These are phyloP conservation scores for Polydrusus pterygomalis DNA, from an alignment of 2,888 invertebrate species.

Conservation along the genomic window DNA sequence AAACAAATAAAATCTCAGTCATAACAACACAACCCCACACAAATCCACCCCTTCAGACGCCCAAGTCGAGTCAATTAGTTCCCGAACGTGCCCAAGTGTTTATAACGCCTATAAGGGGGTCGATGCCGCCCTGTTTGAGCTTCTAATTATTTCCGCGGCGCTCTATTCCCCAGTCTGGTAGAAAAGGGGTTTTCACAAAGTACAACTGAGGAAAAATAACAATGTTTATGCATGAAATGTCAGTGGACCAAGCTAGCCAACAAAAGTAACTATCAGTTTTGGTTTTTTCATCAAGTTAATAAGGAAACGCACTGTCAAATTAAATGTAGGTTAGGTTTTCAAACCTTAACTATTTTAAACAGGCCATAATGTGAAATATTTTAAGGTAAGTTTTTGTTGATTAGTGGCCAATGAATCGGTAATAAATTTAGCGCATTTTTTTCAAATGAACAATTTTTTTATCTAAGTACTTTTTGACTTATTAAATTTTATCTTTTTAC, in stretches of 20 bases:
- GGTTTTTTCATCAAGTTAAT: too few species aligned
- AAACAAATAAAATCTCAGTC: slow-evolving; percentile 19
- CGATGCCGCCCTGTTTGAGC: slow-evolving; percentile 49
- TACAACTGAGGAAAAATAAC: too few species aligned
- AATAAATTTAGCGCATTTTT: too few species aligned
- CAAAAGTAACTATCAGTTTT: too few species aligned
- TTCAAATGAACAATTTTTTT: not conserved
- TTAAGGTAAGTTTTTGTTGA: too few species aligned
- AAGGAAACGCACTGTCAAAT: too few species aligned
- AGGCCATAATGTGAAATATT: too few species aligned
- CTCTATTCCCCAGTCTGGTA: not conserved
- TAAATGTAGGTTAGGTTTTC: too few species aligned
- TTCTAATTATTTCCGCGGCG: slow-evolving; percentile 42
- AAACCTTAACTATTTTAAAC: too few species aligned
- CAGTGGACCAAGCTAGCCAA: not conserved
- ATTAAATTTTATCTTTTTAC: not conserved
- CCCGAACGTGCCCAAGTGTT: slow-evolving; percentile 66
- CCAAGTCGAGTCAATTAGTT: slow-evolving; percentile 62
- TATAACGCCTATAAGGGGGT: slow-evolving; percentile 60
- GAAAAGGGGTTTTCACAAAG: not conserved
- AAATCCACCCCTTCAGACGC: slow-evolving; percentile 7
- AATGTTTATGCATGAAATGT: not conserved
- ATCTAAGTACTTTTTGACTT: not conserved
- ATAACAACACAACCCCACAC: slow-evolving; percentile 6
- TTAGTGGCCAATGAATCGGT: too few species aligned